A percentile compares a stretch with the other conserved stretches of the same genome.
phyloP scores from a whole-genome alignment of 2,113 vertebrate genomes.

The Clarias magur region DNA sequence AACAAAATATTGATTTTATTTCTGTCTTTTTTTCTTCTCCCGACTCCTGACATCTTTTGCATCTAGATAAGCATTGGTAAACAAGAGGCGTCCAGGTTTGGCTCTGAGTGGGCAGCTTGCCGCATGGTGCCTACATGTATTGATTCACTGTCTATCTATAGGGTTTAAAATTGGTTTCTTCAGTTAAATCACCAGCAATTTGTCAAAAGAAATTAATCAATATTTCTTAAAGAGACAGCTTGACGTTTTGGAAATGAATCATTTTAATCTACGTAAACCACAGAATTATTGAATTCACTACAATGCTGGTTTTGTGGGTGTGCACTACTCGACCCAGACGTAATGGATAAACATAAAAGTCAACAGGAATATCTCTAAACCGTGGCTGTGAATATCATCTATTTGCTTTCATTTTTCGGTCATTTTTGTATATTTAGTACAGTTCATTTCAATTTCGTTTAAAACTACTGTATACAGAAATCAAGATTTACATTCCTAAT shows the following conservation, averaged over 20 bases:
- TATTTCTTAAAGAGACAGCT: not conserved
- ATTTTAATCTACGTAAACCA: slow-evolving; percentile 10
- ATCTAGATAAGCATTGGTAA: slow-evolving; percentile 47
- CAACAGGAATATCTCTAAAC: not conserved
- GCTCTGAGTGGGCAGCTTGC: slow-evolving; percentile 35
- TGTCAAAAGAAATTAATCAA: not conserved
- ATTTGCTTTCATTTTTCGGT: not conserved
- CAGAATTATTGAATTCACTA: not conserved
- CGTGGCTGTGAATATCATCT: not conserved
- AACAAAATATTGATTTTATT: slow-evolving; percentile 49
- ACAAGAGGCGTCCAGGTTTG: slow-evolving; percentile 53
- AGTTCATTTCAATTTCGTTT: not conserved
- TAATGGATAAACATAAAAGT: not conserved
- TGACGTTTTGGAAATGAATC: slow-evolving; percentile 11
- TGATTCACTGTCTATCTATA: slow-evolving; percentile 35
- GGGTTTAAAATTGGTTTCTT: slow-evolving; percentile 4
- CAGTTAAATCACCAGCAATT: slow-evolving; percentile 21
- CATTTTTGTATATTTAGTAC: not conserved
- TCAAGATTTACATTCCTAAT: not conserved
- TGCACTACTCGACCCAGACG: not conserved
- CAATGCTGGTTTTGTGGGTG: not conserved
- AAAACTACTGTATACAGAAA: not conserved
- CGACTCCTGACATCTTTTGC: slow-evolving; percentile 32
- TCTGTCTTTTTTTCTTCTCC: not conserved
- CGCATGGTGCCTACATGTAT: slow-evolving; percentile 22